Evolutionary conservation across 1,140 invertebrate species (phyloP).

Genomic region (Trissolcus basalis): DNA sequence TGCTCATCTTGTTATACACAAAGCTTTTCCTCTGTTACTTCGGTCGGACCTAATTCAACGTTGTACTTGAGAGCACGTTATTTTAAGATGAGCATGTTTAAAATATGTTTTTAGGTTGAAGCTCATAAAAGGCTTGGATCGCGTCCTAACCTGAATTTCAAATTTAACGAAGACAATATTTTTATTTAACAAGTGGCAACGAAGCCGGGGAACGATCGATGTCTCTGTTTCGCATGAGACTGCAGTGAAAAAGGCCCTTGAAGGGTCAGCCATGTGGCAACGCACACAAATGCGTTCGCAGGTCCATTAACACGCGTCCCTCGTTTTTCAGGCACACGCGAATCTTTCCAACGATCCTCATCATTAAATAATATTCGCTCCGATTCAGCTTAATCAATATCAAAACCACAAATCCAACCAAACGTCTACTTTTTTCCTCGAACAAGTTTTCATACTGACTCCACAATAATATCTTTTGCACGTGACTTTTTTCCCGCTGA

Average conservation of each 20-base stretch:
- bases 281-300: slow-evolving; percentile 41
- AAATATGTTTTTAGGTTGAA: slow-evolving; percentile 7
- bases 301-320: slow-evolving; percentile 59
- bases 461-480: slow-evolving; percentile 1
- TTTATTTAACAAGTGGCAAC: slow-evolving; percentile 15
- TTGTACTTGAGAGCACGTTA: background rate
- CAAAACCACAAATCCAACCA: slow-evolving; percentile 28
- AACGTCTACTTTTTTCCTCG: slow-evolving; percentile 10
- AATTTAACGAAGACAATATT: slow-evolving; percentile 36
- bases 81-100: background rate
- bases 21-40: too few relatives aligned
- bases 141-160: slow-evolving; percentile 17
- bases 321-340: slow-evolving; percentile 49
- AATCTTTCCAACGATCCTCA: slow-evolving; percentile 44
- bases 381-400: slow-evolving; percentile 52
- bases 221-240: slow-evolving; percentile 53
- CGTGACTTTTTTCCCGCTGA: too few relatives aligned
- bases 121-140: background rate
- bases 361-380: slow-evolving; percentile 56
- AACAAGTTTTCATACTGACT: slow-evolving; percentile 27
- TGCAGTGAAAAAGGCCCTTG: slow-evolving; percentile 62
- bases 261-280: slow-evolving; percentile 57
- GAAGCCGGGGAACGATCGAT: slow-evolving; percentile 54
- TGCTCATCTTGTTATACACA: too few relatives aligned
- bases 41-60: too few relatives aligned